Base-by-base conservation (phyloP, 2,113 vertebrate genomes). In the Bucco capensis region DNA sequence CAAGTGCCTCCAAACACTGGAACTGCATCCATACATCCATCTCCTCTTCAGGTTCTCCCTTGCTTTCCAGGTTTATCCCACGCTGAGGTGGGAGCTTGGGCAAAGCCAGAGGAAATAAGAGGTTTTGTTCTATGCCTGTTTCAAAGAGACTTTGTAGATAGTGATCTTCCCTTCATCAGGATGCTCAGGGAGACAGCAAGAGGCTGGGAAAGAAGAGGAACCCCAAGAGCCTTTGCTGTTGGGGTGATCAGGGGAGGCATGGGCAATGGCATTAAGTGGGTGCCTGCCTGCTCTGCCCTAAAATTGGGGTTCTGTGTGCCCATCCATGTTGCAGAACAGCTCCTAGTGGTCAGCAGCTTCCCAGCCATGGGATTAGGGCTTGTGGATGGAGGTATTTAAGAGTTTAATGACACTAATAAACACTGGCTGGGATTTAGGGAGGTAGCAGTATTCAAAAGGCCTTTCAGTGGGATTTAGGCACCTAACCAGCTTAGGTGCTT, bases 21-120 rank as follows among this genome's bases (percentile, higher is more conserved):
- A 1, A 17, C 49, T 19, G n/a, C n/a, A 10, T 23, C 62, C 0
- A 0, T 10, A 9, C 51, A 4, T 28, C 73, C 30, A 18, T 23
- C 14, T 16, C 3, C n/a, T n/a, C n/a, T n/a, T 2, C 0, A 4
- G 12, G 3, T 10, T 72, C 5, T 19, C 16, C 46, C 19, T 46
- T 18, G 46, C 9, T 70, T 35, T 44, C 9, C 28, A 40, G 60
- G 7, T 71, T 86, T 54, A 23, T 81, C 51, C 93, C 50, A 2
- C 2, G 37, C 19, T 1, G 4, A 15, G 49, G 27, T 57, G 54
- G 37, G 54, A 9, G 35, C 17, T 27, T 37, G 42, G 24, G 15
- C 1, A 4, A 49, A 50, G 42, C 57, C 35, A 87, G 54, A 89
- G 58, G 87, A 91, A 61, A 9, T 23, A 42, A 3, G 4, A 4